These are phyloP conservation scores for Rhagoletis zephyria DNA, from an alignment of 1,140 invertebrate genomes.

Conservation along the genomic window DNA sequence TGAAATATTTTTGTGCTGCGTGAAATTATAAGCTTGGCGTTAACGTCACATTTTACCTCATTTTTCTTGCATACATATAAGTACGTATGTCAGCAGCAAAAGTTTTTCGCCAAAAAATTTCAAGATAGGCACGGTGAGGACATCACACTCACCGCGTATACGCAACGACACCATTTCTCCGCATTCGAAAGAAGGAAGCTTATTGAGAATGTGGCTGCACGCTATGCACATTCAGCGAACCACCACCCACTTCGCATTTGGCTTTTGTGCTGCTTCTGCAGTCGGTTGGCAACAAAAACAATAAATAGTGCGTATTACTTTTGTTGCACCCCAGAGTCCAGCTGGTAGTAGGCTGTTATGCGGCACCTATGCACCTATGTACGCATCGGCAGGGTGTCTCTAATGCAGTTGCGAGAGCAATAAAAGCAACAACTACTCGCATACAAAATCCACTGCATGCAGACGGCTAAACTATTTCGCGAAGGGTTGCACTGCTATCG, in stretches of 20 bases:
- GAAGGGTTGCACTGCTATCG: conserved; percentile 9
- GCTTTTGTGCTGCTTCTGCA: neutral
- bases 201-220: neutral
- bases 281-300: neutral
- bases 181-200: neutral
- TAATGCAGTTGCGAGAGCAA: neutral
- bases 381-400: neutral
- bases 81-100: neutral
- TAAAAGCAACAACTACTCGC: too few relatives aligned
- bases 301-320: neutral
- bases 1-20: too few relatives aligned
- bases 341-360: neutral
- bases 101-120: conserved; percentile 6
- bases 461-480: neutral
- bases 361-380: neutral
- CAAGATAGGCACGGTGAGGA: neutral
- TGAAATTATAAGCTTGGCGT: too few relatives aligned
- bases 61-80: too few relatives aligned
- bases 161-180: neutral
- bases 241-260: neutral
- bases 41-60: too few relatives aligned
- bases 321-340: neutral
- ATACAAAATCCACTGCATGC: neutral
- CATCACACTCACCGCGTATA: neutral
- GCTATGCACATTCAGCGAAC: neutral